Base-by-base conservation (phyloP, 2,888 invertebrate species). In the Tipula unca region DNA sequence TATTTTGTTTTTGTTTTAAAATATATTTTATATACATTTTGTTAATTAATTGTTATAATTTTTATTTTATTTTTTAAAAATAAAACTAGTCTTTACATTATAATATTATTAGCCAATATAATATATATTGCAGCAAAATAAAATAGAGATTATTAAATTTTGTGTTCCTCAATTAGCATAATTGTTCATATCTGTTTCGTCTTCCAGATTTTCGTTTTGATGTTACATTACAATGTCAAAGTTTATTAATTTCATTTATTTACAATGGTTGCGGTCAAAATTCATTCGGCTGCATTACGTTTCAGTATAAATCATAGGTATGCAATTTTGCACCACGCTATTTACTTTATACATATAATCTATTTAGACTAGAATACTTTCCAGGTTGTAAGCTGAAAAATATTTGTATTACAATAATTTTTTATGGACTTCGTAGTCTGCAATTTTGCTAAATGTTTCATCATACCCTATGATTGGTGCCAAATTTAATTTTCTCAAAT, bases 21-120 rank as follows among this genome's bases (percentile, higher is more conserved):
- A 69, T 69, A 69, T 69, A 69, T 69, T 69, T 69, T 69, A 69
- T 69, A 69, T 69, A 69, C 69, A 69, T 69, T 69, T 69, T 69
- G 69, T 69, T 69, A 69, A 69, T 69, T 69, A 69, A 20, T 54
- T 54, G 48, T 54, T 54, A 54, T 54, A 54, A 69, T 69, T 69
- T 25, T 48, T 48, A n/a, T n/a, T 48, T 48, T n/a, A 48, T 48
- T 48, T 48, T 39, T 39, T 20, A 69, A 69, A 69, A 25, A 25
- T 25, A 69, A 69, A 69, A 69, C 69, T 69, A 69, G 69, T 69
- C 69, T 69, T 10, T 69, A 69, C 69, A 25, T 69, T 69, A 69
- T 14, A 69, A 69, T 69, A 25, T 69, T 69, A 25, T 25, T 69
- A 69, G 69, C 20, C 48, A 48, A 17, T 17, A 48, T 13, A 39